Percentiles rank a stretch among this genome's conserved stretches.
These are phyloP conservation scores for Magallana angulata DNA, from an alignment of 1,140 invertebrate genomes.

Conservation along the genomic window DNA sequence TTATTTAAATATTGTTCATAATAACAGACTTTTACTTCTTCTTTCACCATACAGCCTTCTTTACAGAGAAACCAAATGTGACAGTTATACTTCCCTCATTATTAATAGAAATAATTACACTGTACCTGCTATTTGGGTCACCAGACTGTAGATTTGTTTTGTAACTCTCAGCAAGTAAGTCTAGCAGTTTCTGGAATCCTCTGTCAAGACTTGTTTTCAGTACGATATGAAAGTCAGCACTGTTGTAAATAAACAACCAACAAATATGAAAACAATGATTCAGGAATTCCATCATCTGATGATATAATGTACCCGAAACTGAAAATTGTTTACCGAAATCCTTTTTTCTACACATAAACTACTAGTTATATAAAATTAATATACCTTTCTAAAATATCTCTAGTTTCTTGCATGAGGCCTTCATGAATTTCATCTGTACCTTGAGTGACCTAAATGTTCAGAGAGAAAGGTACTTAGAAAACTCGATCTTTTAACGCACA, in stretches of 20 bases:
- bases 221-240: slow-evolving; percentile 87
- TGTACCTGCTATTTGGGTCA: background rate
- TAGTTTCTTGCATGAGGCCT: slow-evolving; percentile 68
- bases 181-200: slow-evolving; percentile 88
- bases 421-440: slow-evolving; percentile 79
- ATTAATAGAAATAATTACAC: background rate
- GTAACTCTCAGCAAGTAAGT: slow-evolving; percentile 86
- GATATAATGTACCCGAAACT: too few relatives aligned
- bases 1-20: too few relatives aligned
- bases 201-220: slow-evolving; percentile 87
- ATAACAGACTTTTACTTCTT: too few relatives aligned
- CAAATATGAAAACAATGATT: too few relatives aligned
- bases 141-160: slow-evolving; percentile 49
- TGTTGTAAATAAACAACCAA: slow-evolving; percentile 49
- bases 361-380: too few relatives aligned
- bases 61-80: too few relatives aligned
- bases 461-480: background rate
- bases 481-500: too few relatives aligned
- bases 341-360: too few relatives aligned
- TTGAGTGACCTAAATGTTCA: slow-evolving; percentile 56
- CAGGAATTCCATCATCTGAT: too few relatives aligned
- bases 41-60: too few relatives aligned
- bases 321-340: too few relatives aligned
- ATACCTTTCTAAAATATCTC: slow-evolving; percentile 75
- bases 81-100: too few relatives aligned